Conservation (phyloP, 2,888 invertebrate species). For the Dryobota labecula region DNA sequence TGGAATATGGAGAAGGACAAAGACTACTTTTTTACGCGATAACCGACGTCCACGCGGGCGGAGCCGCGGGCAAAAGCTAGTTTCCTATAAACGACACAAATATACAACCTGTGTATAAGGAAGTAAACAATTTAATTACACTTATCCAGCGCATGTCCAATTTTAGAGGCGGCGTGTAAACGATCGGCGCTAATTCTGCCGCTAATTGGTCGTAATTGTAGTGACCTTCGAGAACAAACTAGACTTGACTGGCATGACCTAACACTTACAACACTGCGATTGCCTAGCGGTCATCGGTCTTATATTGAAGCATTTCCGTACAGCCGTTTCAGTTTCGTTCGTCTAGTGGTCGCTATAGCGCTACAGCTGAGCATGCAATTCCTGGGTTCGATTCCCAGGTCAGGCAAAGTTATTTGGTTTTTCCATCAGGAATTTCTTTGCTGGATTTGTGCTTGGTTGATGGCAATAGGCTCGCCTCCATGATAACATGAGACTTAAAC, state of each 20-base stretch:
- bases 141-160: constrained; percentile 59
- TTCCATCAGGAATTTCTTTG: too few species aligned
- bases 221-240: constrained; percentile 67
- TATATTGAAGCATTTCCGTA: background rate
- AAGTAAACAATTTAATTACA: constrained; percentile 69
- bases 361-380: too few species aligned
- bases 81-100: too few species aligned
- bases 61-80: too few species aligned
- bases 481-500: too few species aligned
- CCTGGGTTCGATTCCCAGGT: too few species aligned
- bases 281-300: constrained; percentile 31
- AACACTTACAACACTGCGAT: constrained; percentile 13
- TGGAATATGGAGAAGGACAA: too few species aligned
- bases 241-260: constrained; percentile 45
- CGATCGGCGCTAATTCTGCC: constrained; percentile 65
- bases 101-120: constrained; percentile 45
- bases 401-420: too few species aligned
- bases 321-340: background rate
- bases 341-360: too few species aligned
- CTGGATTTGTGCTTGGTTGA: background rate
- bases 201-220: constrained; percentile 73
- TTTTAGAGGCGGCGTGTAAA: constrained; percentile 59
- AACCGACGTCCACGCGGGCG: too few species aligned
- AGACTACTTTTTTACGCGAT: too few species aligned
- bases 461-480: background rate